Base-by-base conservation (phyloP, 2,113 vertebrate species). In the Eclectus roratus region DNA sequence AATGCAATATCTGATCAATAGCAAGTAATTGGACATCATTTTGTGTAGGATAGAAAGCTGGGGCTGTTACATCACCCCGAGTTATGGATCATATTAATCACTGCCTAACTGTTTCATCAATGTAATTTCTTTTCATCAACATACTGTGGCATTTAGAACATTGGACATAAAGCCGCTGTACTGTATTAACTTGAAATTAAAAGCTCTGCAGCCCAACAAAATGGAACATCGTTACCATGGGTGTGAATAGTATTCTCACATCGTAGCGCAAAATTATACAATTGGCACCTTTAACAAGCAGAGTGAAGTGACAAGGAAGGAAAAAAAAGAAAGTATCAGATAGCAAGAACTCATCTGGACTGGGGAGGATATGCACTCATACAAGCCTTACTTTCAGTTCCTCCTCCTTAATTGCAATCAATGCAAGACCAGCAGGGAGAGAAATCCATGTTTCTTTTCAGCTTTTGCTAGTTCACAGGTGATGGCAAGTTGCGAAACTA, bases 61-160 rank as follows among this genome's bases (percentile, higher is more conserved):
- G 85, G 81, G 17, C 90, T 95, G 95, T 96, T 94, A 95, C 89
- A 97, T 96, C 72, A 74, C 83, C 64, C 86, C 90, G 96, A 97
- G 90, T 97, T 98, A 97, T 93, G 97, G 96, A 19, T 80, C 79
- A 97, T 98, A 98, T 98, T 98, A 97, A 98, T 98, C 97, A 97
- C 95, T 96, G 97, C 94, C 97, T 97, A 97, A 97, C 92, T 39
- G 29, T 94, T 97, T 97, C 96, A 91, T 98, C 98, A 96, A 96
- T 97, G 93, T 88, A 91, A 97, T 96, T 97, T 97, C 97, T 97
- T 97, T 94, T 94, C 96, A 96, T 96, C 97, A 97, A 96, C 88
- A 76, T 92, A 70, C 94, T 84, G 41, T 82, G 90, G 91, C 83
- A 89, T 94, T 95, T 95, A 87, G 92, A 96, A 86, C 6, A n/a